phyloP scores from a whole-genome alignment of 2,888 invertebrate genomes.

The Podabrus alpinus region DNA sequence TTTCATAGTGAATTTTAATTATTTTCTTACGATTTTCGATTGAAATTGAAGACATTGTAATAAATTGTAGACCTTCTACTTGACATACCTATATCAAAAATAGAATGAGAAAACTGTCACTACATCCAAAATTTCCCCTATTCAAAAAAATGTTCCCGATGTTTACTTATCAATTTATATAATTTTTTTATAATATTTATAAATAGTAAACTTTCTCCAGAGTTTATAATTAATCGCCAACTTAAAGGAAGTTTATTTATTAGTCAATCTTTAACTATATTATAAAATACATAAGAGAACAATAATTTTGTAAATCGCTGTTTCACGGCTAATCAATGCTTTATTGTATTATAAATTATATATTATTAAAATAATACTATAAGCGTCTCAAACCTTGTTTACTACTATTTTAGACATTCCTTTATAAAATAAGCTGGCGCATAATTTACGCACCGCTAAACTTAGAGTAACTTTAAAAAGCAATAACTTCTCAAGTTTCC shows the following conservation, averaged over 20 bases:
- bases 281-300: too few species aligned
- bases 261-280: background rate
- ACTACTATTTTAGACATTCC: constrained; percentile 16
- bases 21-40: too few species aligned
- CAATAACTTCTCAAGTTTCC: constrained; percentile 36
- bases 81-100: too few species aligned
- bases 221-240: background rate
- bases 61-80: too few species aligned
- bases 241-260: background rate
- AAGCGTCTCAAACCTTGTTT: constrained; percentile 9
- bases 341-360: background rate
- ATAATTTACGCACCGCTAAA: constrained; percentile 27
- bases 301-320: background rate
- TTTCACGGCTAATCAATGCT: background rate
- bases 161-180: too few species aligned
- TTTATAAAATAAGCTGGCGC: constrained; percentile 22
- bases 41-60: too few species aligned
- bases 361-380: background rate
- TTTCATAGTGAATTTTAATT: too few species aligned
- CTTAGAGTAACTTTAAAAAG: constrained; percentile 34
- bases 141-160: too few species aligned
- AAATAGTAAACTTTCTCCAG: background rate
- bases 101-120: too few species aligned
- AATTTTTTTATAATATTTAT: too few species aligned
- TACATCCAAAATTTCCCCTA: too few species aligned